Percentiles rank a stretch among this genome's conserved stretches.
These are phyloP conservation scores for Styela plicata DNA, from an alignment of 23 tunicate genomes.

Conservation along the genomic window DNA sequence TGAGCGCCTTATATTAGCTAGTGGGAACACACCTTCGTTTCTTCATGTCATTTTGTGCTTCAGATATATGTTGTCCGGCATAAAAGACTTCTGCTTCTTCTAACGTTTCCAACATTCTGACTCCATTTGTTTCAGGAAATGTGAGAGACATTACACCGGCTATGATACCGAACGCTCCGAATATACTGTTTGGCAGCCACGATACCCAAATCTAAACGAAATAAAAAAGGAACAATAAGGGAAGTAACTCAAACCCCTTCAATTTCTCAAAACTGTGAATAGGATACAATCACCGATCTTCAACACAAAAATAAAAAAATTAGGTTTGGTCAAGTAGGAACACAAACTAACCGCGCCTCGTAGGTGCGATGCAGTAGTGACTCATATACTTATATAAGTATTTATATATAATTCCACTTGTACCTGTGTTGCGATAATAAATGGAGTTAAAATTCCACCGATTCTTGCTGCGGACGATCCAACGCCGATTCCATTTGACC, in stretches of 20 bases:
- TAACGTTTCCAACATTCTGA: conserved; percentile 60
- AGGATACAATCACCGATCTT: no score
- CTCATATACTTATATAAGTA: no score
- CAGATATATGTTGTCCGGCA: conserved; percentile 22
- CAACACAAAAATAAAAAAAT: no score
- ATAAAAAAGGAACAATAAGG: no score
- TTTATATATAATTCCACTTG: no score
- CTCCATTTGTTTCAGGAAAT: conserved; percentile 66
- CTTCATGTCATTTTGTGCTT: neutral
- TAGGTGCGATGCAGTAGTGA: neutral
- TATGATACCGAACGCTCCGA: conserved; percentile 41
- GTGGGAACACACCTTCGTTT: neutral
- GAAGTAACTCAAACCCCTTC: no score
- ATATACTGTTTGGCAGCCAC: conserved; percentile 71
- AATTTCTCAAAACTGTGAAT: no score
- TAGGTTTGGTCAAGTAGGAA: neutral
- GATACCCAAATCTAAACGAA: conserved; percentile 9
- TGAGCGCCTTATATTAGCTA: no score
- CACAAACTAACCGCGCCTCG: neutral
- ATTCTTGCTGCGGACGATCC: conserved; percentile 42
- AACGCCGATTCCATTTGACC: conserved; percentile 49
- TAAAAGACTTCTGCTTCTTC: conserved; percentile 82
- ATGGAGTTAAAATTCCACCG: conserved; percentile 50
- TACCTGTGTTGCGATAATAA: conserved; percentile 29
- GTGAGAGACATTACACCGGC: conserved; percentile 34